Percentiles rank a stretch among this genome's conserved stretches.
Conservation (phyloP, 2,797 vertebrate species). For the Argyrosomus regius region DNA sequence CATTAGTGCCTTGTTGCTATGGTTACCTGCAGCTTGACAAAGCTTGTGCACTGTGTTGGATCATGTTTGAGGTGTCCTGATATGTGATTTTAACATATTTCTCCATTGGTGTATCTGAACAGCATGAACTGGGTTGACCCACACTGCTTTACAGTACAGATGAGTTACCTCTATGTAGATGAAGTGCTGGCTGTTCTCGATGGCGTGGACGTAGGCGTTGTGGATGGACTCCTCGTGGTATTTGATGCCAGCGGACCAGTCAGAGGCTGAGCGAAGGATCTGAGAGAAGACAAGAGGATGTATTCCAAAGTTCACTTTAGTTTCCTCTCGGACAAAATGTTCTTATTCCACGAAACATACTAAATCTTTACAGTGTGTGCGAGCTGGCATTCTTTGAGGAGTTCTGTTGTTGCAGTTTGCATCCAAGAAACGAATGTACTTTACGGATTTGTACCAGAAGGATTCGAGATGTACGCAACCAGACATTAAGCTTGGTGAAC, state of each 20-base stretch:
- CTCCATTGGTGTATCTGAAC: too few species aligned
- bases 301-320: not conserved
- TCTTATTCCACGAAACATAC: too few species aligned
- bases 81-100: not conserved
- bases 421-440: not conserved
- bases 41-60: not conserved
- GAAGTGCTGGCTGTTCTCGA: constrained; percentile 93
- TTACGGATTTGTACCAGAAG: too few species aligned
- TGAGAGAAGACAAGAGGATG: constrained; percentile 54
- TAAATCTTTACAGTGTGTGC: too few species aligned
- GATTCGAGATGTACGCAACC: too few species aligned
- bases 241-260: constrained; percentile 98
- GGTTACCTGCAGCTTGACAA: not conserved
- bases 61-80: too few species aligned
- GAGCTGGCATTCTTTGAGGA: too few species aligned
- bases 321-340: not conserved
- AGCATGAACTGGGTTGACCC: not conserved
- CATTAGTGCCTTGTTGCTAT: not conserved
- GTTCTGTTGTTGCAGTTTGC: too few species aligned
- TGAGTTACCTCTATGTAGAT: constrained; percentile 92
- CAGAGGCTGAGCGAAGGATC: constrained; percentile 93
- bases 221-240: constrained; percentile 98
- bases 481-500: too few species aligned
- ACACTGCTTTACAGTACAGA: not conserved
- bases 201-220: constrained; percentile 88